Base-by-base conservation (phyloP, 1,140 invertebrate genomes). In the Venustaconcha ellipsiformis region DNA sequence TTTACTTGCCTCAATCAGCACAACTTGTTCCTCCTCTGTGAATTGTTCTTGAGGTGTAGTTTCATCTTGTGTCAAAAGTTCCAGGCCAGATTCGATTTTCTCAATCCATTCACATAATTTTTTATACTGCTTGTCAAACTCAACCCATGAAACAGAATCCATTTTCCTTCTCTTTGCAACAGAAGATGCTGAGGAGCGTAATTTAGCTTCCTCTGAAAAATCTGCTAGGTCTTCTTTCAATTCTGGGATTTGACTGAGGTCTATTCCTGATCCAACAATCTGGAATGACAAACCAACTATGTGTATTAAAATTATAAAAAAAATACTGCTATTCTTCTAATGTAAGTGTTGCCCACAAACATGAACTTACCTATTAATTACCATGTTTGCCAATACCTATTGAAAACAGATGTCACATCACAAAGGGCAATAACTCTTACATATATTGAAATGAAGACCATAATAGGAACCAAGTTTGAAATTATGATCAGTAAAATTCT, bases 51-150 rank as follows among this genome's bases (percentile, higher is more conserved):
- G 91, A 6, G 86, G 79, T 56, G 91, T 88, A 88, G 69, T 68
- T 23, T 82, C 81, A 72, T 85, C 90, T 71, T 89, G 89, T 78
- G 91, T 91, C 78, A 92, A 90, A 37, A 90, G 70, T 86, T 91
- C 78, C n/a, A 91, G 84, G 2, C 90, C 89, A 20, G 92, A 88
- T 71, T 93, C 91, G 2, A 92, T 92, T 74, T 92, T 91, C 65
- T 92, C 91, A 57, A 93, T 82, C 92, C 92, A 93, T 67, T 92
- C 91, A 69, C 91, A 90, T 1, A 93, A 82, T 81, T 90, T 89
- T 69, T 90, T 89, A 65, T 92, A 75, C 26, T 90, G 89, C 12
- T 88, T 79, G 58, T 93, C 90, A 84, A 93, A 93, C 81, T 93
- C 92, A 73, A 93, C 70, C 37, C 72, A 78, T 13, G 71, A 72